phyloP scores from a whole-genome alignment of 2,888 invertebrate species.

The Camptogramma bilineatum region DNA sequence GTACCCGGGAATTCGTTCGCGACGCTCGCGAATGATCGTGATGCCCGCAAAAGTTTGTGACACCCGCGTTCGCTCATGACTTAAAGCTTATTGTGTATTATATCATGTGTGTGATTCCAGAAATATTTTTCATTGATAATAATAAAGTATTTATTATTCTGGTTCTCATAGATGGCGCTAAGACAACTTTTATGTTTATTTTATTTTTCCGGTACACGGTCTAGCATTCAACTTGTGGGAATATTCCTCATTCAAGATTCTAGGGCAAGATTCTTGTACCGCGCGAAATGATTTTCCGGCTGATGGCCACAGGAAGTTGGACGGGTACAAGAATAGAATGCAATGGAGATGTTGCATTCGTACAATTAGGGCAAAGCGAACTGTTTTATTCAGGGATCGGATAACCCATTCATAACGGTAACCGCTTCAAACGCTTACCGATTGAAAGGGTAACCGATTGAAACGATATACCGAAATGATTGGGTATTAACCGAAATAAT shows the following conservation, averaged over 20 bases:
- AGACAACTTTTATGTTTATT: neutral
- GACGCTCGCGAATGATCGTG: too few species aligned
- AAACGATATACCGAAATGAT: too few species aligned
- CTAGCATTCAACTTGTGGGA: constrained; percentile 24
- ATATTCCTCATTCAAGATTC: constrained; percentile 52
- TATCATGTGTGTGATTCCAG: too few species aligned
- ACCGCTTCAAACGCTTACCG: too few species aligned
- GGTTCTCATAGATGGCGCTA: neutral
- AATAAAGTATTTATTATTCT: too few species aligned
- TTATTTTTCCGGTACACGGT: neutral
- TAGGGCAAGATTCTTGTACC: constrained; percentile 46
- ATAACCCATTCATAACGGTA: neutral
- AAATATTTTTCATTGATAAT: too few species aligned
- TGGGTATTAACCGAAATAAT: too few species aligned
- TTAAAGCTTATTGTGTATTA: too few species aligned
- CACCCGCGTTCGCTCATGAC: too few species aligned
- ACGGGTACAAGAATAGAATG: constrained; percentile 14
- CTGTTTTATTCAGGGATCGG: neutral
- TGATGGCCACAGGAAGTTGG: constrained; percentile 34
- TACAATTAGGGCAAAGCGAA: constrained; percentile 10
- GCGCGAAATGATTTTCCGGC: constrained; percentile 41
- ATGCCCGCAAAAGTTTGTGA: too few species aligned
- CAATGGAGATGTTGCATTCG: constrained; percentile 20
- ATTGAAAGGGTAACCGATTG: too few species aligned
- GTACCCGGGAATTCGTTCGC: too few species aligned